phyloP scores from a whole-genome alignment of 2,888 invertebrate species.

The Candidula unifasciata region DNA sequence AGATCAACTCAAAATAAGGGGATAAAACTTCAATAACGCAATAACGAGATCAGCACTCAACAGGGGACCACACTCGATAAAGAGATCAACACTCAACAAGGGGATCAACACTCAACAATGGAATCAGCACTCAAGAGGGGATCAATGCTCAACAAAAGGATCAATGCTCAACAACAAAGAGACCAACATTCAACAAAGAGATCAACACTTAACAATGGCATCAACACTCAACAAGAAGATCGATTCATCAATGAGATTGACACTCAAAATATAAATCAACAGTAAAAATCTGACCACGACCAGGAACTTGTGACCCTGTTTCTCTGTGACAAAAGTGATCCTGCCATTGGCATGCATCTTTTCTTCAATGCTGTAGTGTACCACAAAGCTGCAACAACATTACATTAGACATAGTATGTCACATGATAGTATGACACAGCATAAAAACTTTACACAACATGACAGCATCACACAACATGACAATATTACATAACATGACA shows the following conservation, averaged over 20 bases:
- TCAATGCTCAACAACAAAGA: not conserved
- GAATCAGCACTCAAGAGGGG: too few species aligned
- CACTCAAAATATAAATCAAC: not conserved
- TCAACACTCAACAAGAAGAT: not conserved
- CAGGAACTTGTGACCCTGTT: slow-evolving; percentile 75
- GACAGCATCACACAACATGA: too few species aligned
- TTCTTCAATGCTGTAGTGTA: slow-evolving; percentile 76
- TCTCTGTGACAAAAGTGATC: slow-evolving; percentile 68
- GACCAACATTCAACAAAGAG: not conserved
- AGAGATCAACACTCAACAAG: too few species aligned
- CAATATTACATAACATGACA: too few species aligned
- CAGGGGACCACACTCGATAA: too few species aligned
- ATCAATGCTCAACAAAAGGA: too few species aligned
- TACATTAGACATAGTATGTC: not conserved
- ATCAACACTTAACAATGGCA: too few species aligned
- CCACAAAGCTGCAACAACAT: slow-evolving; percentile 72
- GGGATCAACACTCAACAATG: too few species aligned
- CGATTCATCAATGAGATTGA: not conserved
- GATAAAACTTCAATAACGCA: not conserved
- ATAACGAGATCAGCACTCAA: too few species aligned
- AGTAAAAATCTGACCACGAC: slow-evolving; percentile 66
- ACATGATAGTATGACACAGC: not conserved
- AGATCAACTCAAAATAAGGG: not conserved
- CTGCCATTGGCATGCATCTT: slow-evolving; percentile 64
- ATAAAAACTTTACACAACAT: too few species aligned